Evolutionary conservation across 2,797 vertebrate species (phyloP).

Genomic region (Dromococcyx pavoninus): DNA sequence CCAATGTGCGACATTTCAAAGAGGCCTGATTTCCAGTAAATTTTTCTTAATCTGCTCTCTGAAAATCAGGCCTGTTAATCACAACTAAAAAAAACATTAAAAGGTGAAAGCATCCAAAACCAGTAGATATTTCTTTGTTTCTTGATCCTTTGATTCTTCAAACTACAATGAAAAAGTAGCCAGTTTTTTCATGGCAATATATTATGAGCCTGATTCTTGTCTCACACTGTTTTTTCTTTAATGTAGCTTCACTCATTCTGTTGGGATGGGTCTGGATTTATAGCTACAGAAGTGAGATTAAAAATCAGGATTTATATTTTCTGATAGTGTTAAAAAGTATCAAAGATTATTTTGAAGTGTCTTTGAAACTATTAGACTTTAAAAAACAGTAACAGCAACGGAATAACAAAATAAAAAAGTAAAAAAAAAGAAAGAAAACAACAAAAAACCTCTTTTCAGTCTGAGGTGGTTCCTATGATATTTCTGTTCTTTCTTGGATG

Average conservation of each 20-base stretch:
- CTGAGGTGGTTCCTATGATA: slow-evolving; percentile 30
- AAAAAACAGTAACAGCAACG: neutral
- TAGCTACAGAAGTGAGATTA: slow-evolving; percentile 3
- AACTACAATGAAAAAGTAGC: neutral
- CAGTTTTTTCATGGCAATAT: slow-evolving; percentile 42
- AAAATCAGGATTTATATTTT: slow-evolving; percentile 58
- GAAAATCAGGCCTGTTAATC: slow-evolving; percentile 9
- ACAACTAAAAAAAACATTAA: neutral
- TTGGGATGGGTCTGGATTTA: slow-evolving; percentile 12
- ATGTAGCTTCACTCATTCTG: neutral
- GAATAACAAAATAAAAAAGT: neutral
- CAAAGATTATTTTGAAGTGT: slow-evolving; percentile 62
- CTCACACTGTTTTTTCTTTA: neutral
- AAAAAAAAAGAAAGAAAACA: neutral
- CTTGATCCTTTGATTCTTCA: slow-evolving; percentile 9
- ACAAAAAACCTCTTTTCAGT: slow-evolving; percentile 45
- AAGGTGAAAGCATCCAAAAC: neutral
- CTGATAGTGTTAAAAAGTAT: slow-evolving; percentile 51
- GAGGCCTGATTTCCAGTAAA: neutral
- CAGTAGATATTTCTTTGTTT: neutral
- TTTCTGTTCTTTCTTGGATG: slow-evolving; percentile 63
- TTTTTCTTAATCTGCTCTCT: neutral
- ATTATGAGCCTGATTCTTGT: slow-evolving; percentile 12
- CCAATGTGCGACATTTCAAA: neutral
- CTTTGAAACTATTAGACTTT: slow-evolving; percentile 69